phyloP scores from a whole-genome alignment of 2,113 vertebrate species.

The Sceloporus undulatus region DNA sequence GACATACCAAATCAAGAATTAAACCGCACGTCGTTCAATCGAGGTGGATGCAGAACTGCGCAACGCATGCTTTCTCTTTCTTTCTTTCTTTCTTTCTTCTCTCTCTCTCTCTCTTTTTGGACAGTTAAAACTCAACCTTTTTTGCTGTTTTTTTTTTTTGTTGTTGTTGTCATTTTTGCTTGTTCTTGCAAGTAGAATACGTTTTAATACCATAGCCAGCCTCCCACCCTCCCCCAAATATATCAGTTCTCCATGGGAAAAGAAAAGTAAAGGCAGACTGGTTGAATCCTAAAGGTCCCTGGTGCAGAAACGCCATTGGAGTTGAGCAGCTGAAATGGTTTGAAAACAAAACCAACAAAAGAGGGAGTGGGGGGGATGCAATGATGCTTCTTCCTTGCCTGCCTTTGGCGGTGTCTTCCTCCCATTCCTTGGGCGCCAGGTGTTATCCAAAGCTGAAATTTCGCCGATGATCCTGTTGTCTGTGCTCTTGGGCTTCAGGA shows the following conservation, averaged over 20 bases:
- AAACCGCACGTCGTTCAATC: conserved; percentile 60
- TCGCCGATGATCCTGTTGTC: conserved; percentile 79
- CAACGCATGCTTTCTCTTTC: conserved; percentile 74
- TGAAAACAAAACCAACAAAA: conserved; percentile 81
- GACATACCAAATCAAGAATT: not conserved
- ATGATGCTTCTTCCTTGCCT: conserved; percentile 71
- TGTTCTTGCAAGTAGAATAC: conserved; percentile 66
- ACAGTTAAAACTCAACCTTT: conserved; percentile 70
- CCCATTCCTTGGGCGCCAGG: conserved; percentile 67
- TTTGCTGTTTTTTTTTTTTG: no score
- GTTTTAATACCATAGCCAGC: conserved; percentile 67
- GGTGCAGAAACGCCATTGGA: conserved; percentile 83
- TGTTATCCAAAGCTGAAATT: conserved; percentile 86
- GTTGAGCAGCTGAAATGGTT: conserved; percentile 84
- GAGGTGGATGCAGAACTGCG: conserved; percentile 83
- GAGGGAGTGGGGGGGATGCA: conserved; percentile 77
- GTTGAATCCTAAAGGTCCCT: conserved; percentile 85
- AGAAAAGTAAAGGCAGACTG: conserved; percentile 84
- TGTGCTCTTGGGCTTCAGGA: conserved; percentile 91
- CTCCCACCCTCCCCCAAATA: not conserved
- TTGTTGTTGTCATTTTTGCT: conserved; percentile 65
- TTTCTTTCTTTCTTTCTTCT: conserved; percentile 39
- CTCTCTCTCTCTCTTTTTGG: conserved; percentile 67
- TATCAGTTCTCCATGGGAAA: conserved; percentile 78
- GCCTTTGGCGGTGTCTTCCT: conserved; percentile 76